Conservation (phyloP, 2,888 invertebrate species). For the Oasisia sp. region DNA sequence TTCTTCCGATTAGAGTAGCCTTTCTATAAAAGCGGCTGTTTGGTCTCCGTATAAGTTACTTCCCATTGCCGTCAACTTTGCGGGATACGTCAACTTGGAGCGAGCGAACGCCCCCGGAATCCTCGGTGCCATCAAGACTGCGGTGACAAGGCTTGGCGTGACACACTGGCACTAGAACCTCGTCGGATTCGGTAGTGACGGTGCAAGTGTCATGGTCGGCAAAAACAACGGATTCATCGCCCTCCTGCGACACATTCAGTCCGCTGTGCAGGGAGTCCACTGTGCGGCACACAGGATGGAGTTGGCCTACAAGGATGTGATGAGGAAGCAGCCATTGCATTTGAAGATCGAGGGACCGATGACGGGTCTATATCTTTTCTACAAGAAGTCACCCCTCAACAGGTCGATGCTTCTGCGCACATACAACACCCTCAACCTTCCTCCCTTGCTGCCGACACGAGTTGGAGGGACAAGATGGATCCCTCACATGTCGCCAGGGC, state of each 20-base stretch:
- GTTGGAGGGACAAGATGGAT: conserved; percentile 18
- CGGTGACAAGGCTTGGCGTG: too few relatives aligned
- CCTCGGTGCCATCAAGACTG: too few relatives aligned
- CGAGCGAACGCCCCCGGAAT: too few relatives aligned
- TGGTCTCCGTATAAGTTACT: too few relatives aligned
- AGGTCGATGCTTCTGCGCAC: not conserved
- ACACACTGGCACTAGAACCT: not conserved
- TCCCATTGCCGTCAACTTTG: too few relatives aligned
- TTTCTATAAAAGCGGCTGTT: too few relatives aligned
- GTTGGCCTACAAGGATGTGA: not conserved
- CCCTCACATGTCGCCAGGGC: not conserved
- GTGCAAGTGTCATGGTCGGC: conserved; percentile 17
- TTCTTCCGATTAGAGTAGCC: too few relatives aligned
- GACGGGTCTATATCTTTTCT: not conserved
- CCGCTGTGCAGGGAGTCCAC: not conserved
- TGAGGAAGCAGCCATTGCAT: not conserved
- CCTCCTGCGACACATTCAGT: not conserved
- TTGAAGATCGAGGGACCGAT: not conserved
- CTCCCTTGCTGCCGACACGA: not conserved
- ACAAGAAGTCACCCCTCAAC: not conserved
- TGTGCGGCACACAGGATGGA: not conserved
- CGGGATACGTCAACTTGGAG: too few relatives aligned
- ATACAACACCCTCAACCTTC: not conserved
- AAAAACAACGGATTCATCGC: not conserved
- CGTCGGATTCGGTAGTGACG: not conserved